Base-by-base conservation (phyloP, 2,113 vertebrate species). In the Prunella fulvescens region DNA sequence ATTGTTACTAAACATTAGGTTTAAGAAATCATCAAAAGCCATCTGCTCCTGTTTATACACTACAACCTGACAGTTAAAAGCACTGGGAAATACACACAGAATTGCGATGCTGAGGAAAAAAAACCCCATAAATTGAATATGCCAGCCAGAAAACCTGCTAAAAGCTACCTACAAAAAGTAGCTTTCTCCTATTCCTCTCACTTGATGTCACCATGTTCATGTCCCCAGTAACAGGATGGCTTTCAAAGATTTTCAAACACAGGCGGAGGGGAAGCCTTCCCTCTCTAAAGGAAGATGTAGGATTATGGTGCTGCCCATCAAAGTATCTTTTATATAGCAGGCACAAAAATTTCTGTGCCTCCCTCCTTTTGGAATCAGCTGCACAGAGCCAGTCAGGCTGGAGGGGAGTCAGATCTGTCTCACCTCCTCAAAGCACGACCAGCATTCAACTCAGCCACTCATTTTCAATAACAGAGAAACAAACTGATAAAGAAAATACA, bases 11-110 rank as follows among this genome's bases (percentile, higher is more conserved):
- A 67, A 57, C 40, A 57, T 50, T 45, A 81, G 24, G 47, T 91
- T 84, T 66, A 88, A 60, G 80, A 71, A 92, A 81, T 81, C 64
- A 42, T 80, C 71, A 62, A 44, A 70, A 93, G 85, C 45, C 91
- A 91, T 74, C 83, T 94, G 72, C 64, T 94, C 64, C 64, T 91
- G 23, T 84, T 86, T 62, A 42, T 54, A 54, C 18, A 73, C 33
- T 37, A 84, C n/a, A 91, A 71, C 42, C 66, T 44, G 57, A 71
- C 72, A 76, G 58, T 56, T 71, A 74, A 85, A 53, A 10, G 33
- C 35, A 69, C 23, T 35, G 74, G 44, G 88, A 88, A 96, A 90
- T n/a, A 72, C 56, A 85, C 33, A 47, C 15, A 28, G 2, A 70
- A 77, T 31, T 47, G 72, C 0, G 18, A 77, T 12, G 53, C 23